Evolutionary conservation across 2,113 vertebrate genomes (phyloP).

Genomic region (Fregata magnificens): DNA sequence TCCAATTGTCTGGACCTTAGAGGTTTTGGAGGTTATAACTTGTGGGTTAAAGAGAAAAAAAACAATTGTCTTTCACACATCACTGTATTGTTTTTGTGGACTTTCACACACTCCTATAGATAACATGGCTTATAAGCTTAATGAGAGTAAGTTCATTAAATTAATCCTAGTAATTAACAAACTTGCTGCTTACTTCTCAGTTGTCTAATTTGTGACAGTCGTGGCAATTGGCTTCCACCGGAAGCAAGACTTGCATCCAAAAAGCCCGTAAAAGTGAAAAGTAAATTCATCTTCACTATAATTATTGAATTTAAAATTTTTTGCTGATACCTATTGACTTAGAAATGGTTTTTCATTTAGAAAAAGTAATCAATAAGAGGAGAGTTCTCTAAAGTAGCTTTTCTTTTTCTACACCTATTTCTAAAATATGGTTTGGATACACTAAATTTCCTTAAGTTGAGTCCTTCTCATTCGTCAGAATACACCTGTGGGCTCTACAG

Average conservation of each 20-base stretch:
- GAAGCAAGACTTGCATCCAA: slow-evolving; percentile 74
- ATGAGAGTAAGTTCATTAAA: slow-evolving; percentile 77
- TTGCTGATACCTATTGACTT: slow-evolving; percentile 68
- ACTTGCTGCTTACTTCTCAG: slow-evolving; percentile 68
- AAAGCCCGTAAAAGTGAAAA: slow-evolving; percentile 71
- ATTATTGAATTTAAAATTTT: slow-evolving; percentile 63
- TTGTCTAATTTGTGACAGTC: slow-evolving; percentile 70
- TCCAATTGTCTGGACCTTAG: fast-evolving
- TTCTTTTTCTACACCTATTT: not conserved
- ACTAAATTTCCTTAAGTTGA: not conserved
- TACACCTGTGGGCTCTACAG: not conserved
- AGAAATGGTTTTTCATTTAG: not conserved
- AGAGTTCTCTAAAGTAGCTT: not conserved
- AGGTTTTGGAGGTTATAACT: not conserved
- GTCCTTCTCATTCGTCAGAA: not conserved
- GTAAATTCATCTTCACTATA: slow-evolving; percentile 86
- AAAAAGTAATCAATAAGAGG: not conserved
- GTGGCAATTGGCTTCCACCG: slow-evolving; percentile 77
- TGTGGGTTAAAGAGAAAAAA: not conserved
- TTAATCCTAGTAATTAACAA: slow-evolving; percentile 77
- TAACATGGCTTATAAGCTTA: slow-evolving; percentile 70
- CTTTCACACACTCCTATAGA: slow-evolving; percentile 44
- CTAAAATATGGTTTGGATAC: not conserved
- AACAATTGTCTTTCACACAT: not conserved
- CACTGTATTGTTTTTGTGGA: slow-evolving; percentile 43